phyloP scores from a whole-genome alignment of 1,140 invertebrate species.

The Drosophila bocqueti region DNA sequence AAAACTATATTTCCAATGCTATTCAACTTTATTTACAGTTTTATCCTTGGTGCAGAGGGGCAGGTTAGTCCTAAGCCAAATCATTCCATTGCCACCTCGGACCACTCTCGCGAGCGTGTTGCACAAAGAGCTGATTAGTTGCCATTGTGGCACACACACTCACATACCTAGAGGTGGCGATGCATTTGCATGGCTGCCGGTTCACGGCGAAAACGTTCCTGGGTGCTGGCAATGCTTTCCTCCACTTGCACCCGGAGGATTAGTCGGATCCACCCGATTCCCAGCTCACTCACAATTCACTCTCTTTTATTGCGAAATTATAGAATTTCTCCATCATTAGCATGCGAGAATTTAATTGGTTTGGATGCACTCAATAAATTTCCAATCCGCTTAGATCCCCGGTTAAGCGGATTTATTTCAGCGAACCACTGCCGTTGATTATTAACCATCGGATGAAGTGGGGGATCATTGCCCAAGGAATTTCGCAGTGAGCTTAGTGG shows the following conservation, averaged over 20 bases:
- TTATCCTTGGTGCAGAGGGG: neutral
- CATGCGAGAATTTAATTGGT: conserved; percentile 29
- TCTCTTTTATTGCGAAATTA: conserved; percentile 12
- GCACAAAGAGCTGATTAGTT: conserved; percentile 77
- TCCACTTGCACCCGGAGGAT: conserved; percentile 19
- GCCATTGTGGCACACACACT: conserved; percentile 40
- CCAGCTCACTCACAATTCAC: conserved; percentile 30
- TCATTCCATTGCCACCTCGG: conserved; percentile 71
- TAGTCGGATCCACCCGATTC: conserved; percentile 19
- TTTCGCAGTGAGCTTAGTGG: conserved; percentile 11
- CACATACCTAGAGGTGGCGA: neutral
- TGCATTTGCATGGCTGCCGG: conserved; percentile 21
- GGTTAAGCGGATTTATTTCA: conserved; percentile 14
- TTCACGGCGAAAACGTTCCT: conserved; percentile 5
- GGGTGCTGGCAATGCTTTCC: conserved; percentile 35
- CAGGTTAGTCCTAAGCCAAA: conserved; percentile 48
- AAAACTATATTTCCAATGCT: neutral
- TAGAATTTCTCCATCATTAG: conserved; percentile 26
- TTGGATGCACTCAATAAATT: conserved; percentile 37
- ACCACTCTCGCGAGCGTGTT: conserved; percentile 45
- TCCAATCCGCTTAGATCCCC: conserved; percentile 7
- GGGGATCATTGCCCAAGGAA: conserved; percentile 33
- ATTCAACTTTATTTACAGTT: too few relatives aligned
- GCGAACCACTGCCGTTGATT: conserved; percentile 12
- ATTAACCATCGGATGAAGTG: conserved; percentile 11